Evolutionary conservation across 2,113 vertebrate species (phyloP).

Genomic region (Spermophilus dauricus): DNA sequence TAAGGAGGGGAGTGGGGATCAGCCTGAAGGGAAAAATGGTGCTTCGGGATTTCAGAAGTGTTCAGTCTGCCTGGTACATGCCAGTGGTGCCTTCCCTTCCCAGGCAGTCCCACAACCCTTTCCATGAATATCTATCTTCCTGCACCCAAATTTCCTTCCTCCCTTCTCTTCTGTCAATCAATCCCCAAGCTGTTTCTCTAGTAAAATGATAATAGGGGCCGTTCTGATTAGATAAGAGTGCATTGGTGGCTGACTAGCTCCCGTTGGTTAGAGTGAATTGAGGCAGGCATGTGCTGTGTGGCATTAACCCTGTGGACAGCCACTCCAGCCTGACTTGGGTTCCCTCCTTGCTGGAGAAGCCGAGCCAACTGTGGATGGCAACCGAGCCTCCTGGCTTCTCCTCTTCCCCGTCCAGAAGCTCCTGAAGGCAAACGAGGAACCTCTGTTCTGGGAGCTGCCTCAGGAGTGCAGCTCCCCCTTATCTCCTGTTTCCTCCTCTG

Average conservation of each 20-base stretch:
- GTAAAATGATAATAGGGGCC: background rate
- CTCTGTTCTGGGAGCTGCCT: background rate
- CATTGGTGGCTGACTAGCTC: background rate
- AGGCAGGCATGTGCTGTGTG: background rate
- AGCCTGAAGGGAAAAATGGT: background rate
- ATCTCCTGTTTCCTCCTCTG: background rate
- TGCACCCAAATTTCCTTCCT: background rate
- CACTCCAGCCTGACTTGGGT: background rate
- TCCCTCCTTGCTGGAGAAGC: background rate
- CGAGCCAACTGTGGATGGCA: background rate
- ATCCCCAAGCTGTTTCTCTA: background rate
- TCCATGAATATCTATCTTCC: background rate
- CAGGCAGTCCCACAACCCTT: background rate
- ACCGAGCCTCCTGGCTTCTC: rapidly evolving
- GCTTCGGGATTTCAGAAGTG: background rate
- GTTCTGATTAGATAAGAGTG: background rate
- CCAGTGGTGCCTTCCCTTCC: background rate
- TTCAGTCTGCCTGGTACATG: background rate
- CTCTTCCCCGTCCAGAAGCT: background rate
- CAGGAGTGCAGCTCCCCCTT: background rate
- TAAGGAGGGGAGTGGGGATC: background rate
- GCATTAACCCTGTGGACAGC: background rate
- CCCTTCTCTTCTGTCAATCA: background rate
- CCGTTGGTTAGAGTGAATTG: too few species aligned
- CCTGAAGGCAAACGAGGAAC: background rate